A percentile compares a stretch with the other conserved stretches of the same genome.
phyloP scores from a whole-genome alignment of 2,797 vertebrate species.

The Chromobotia macracanthus region DNA sequence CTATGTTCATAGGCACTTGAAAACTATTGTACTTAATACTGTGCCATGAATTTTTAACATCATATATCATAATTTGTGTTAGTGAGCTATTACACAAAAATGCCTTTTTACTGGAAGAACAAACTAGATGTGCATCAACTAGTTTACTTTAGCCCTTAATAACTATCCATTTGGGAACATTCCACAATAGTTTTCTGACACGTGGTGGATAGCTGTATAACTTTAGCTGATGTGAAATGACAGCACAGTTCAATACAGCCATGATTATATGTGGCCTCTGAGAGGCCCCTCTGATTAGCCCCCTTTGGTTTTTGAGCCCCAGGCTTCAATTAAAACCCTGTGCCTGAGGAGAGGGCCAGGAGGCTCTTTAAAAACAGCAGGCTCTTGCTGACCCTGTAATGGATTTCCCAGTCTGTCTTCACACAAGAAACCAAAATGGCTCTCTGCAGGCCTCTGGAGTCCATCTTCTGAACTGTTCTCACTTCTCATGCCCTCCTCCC shows the following conservation, averaged over 20 bases:
- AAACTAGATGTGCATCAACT: background rate
- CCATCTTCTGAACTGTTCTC: conserved; percentile 21
- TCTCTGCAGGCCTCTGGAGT: conserved; percentile 58
- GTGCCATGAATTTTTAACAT: no score
- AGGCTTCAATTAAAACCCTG: conserved; percentile 62
- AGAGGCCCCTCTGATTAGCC: conserved; percentile 42
- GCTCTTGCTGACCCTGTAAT: conserved; percentile 53
- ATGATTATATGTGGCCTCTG: conserved; percentile 44
- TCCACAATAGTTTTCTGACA: background rate
- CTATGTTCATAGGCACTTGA: no score
- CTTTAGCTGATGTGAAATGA: conserved; percentile 11
- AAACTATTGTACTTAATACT: no score
- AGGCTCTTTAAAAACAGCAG: conserved; percentile 59
- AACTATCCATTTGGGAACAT: background rate
- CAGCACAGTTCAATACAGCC: conserved; percentile 31
- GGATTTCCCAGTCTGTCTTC: conserved; percentile 61
- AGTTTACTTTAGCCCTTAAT: conserved; percentile 3
- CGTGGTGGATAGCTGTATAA: conserved; percentile 19
- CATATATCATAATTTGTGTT: no score
- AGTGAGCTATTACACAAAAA: background rate
- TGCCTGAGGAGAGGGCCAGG: conserved; percentile 51
- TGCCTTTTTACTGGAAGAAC: background rate
- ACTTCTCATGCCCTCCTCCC: conserved; percentile 27
- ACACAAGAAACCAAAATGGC: conserved; percentile 59
- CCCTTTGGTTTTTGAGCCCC: conserved; percentile 56